Base-by-base conservation (phyloP, 2,113 vertebrate genomes). In the Siniperca chuatsi region DNA sequence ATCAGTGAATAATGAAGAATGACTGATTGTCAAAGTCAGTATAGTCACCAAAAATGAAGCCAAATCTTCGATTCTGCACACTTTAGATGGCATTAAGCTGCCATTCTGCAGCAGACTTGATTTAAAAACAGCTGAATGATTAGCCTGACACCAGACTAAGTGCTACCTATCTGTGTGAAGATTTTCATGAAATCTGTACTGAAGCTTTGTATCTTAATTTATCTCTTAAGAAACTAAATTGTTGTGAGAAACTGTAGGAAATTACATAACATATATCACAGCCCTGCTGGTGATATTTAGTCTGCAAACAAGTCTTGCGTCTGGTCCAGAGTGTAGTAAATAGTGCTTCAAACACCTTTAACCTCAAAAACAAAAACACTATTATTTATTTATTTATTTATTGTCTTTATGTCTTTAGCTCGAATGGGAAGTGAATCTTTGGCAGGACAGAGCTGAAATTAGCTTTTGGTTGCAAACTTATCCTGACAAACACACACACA, bases 71-170 rank as follows among this genome's bases (percentile, higher is more conserved):
- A 25, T 18, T 48, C 25, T 75, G 65, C 42, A 61, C 29, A 65
- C 71, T 86, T 77, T 78, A 55, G 84, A 54, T 81, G 66, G 25
- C 76, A 74, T 87, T 60, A 79, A 67, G 69, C 44, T 67, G 25
- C 52, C 16, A 46, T 18, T 76, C 29, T 69, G 66, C 72, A 25
- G 71, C 44, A 67, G 23, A 20, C 1, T 18, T 55, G 23, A 50
- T 20, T 21, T 25, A 9, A 54, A 33, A 66, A 65, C 37, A 50
- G 13, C 46, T 75, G 35, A 40, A 79, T 9, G 61, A 78, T 33
- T 21, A 52, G 57, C 23, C 37, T 40, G 40, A 76, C 58, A 57
- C 20, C 52, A 50, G 23, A 18, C 20, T 29, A 35, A 77, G 44
- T 57, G 16, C n/a, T 25, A 2, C 33, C 13, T 20, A 23, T 29